Base-by-base conservation (phyloP, 1,140 invertebrate genomes). In the Drosophila truncata region DNA sequence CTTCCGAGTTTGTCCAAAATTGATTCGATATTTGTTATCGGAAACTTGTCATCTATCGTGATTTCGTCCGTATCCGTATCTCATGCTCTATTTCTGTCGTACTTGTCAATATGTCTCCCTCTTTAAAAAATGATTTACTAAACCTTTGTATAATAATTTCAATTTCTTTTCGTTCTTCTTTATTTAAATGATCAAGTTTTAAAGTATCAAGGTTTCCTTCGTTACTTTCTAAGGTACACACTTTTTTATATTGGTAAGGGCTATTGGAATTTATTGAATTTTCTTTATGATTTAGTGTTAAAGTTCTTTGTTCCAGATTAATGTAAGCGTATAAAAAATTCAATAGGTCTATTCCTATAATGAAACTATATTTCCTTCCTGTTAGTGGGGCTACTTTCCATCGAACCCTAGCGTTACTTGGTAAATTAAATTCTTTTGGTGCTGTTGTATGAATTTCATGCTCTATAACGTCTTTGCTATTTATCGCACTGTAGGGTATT, bases 21-120 rank as follows among this genome's bases (percentile, higher is more conserved):
- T 33, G 39, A 47, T 23, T 62, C 8, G 16, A 62, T 66, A 18
- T 62, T 57, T 5, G 58, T 62, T 14, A 77, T 46, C 27, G 58
- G 61, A 44, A 66, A 78, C 61, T 59, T 59, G 31, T 61, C 49
- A 49, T 75, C 66, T 33, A 57, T 52, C 13, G 42, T 75, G 2
- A 55, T 25, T 44, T 47, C 42, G n/a, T 60, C 58, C 14, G 42
- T 47, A 9, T 60, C 27, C 41, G 27, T 37, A 61, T 47, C 31
- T 46, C 44, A 9, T 33, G 58, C 27, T 61, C 31, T 18, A 61
- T 61, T 59, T 44, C 39, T 29, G 13, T 59, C 39, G 57, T 44
- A 44, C 57, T 44, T 14, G 57, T 27, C n/a, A n/a, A n/a, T n/a
- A n/a, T n/a, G n/a, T n/a, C n/a, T n/a, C n/a, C n/a, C n/a, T n/a